Conservation (phyloP, 2,888 invertebrate species). For the Listrodromus nycthemerus region DNA sequence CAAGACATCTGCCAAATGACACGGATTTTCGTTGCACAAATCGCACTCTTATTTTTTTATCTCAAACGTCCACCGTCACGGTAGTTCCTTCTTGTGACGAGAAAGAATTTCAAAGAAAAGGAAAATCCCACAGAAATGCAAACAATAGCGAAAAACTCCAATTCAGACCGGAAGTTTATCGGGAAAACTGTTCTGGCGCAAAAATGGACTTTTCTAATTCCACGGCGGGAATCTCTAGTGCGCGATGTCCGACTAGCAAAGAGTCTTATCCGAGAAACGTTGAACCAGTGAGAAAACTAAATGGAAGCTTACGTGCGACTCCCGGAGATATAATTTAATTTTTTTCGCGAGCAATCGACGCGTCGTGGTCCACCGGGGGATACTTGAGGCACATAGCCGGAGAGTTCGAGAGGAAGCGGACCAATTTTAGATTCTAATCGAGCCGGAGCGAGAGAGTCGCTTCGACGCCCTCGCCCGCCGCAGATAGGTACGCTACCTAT, state of each 20-base stretch:
- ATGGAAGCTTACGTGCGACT: background rate
- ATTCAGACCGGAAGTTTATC: too few species aligned
- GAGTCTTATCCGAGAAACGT: background rate
- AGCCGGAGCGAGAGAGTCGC: background rate
- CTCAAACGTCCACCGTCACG: too few species aligned
- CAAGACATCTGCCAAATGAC: background rate
- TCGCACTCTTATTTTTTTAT: background rate
- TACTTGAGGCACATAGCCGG: background rate
- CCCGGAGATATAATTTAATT: background rate
- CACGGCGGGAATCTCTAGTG: background rate
- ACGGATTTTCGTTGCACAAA: background rate
- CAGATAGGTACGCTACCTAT: background rate
- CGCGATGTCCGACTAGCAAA: background rate
- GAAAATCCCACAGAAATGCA: background rate
- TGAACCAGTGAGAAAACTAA: background rate
- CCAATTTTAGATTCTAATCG: conserved; percentile 36
- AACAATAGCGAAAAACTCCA: too few species aligned
- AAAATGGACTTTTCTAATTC: background rate
- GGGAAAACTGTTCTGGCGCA: too few species aligned
- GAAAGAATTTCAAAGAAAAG: too few species aligned
- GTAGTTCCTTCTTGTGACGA: too few species aligned
- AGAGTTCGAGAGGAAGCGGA: background rate
- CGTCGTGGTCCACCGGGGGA: background rate
- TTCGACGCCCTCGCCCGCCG: conserved; percentile 30
- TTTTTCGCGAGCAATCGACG: conserved; percentile 8